Evolutionary conservation across 1,140 invertebrate species (phyloP).

Genomic region (Babylonia areolata): DNA sequence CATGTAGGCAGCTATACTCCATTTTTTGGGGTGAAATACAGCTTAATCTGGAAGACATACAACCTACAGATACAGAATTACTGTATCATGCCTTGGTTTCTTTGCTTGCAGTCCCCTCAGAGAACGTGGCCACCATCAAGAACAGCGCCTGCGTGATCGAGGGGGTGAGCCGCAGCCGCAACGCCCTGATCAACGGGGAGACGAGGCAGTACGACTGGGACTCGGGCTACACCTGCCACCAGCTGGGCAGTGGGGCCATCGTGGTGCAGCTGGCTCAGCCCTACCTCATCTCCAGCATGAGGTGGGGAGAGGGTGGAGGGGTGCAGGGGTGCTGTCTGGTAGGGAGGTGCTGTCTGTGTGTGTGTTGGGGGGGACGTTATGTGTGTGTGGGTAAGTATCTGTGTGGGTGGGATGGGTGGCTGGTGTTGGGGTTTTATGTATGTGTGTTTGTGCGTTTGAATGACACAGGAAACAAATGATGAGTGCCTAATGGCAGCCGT

Average conservation of each 20-base stretch:
- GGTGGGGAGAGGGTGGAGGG: no score
- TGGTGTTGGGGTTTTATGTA: no score
- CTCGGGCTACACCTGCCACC: slow-evolving; percentile 98
- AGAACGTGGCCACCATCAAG: slow-evolving; percentile 94
- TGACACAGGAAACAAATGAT: no score
- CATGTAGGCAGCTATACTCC: no score
- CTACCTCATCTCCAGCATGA: slow-evolving; percentile 93
- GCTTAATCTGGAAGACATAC: no score
- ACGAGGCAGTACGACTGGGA: slow-evolving; percentile 98
- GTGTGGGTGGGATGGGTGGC: no score
- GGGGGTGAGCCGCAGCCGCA: slow-evolving; percentile 92
- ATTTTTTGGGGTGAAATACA: no score
- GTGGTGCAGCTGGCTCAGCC: slow-evolving; percentile 97
- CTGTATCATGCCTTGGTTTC: no score
- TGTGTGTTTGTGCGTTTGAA: no score
- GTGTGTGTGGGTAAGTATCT: not conserved
- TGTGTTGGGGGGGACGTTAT: not conserved
- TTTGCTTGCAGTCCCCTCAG: slow-evolving; percentile 82
- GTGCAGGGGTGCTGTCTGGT: no score
- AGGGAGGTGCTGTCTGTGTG: not conserved
- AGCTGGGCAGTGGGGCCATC: slow-evolving; percentile 95
- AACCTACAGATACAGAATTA: no score
- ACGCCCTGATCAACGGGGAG: slow-evolving; percentile 97
- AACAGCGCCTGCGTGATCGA: slow-evolving; percentile 94
- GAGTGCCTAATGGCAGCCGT: no score